phyloP scores from a whole-genome alignment of 2,888 invertebrate genomes.

The Achlya flavicornis region DNA sequence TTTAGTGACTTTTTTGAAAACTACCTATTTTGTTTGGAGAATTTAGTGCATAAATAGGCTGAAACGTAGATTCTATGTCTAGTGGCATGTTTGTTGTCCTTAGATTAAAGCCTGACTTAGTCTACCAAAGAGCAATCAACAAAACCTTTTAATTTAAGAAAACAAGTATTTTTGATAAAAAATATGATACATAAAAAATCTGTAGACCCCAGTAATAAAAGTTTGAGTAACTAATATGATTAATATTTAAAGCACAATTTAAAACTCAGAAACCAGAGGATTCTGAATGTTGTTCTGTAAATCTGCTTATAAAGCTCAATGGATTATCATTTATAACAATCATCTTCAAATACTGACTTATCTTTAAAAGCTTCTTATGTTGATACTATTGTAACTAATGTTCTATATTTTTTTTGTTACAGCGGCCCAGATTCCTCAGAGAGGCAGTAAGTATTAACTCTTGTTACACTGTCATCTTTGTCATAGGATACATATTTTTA shows the following conservation, averaged over 20 bases:
- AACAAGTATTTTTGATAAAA: too few species aligned
- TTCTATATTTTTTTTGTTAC: slow-evolving; percentile 82
- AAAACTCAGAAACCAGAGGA: too few species aligned
- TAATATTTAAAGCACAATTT: too few species aligned
- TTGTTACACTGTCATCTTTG: slow-evolving; percentile 6
- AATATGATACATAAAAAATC: too few species aligned
- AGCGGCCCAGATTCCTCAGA: slow-evolving; percentile 95
- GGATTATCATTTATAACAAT: not conserved
- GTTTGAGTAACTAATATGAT: too few species aligned
- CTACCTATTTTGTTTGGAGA: too few species aligned
- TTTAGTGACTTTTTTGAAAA: too few species aligned
- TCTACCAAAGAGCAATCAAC: slow-evolving; percentile 25
- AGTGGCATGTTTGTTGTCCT: slow-evolving; percentile 78
- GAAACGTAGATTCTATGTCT: slow-evolving; percentile 59
- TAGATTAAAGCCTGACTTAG: slow-evolving; percentile 53
- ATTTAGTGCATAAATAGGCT: slow-evolving; percentile 52
- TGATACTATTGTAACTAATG: slow-evolving; percentile 22
- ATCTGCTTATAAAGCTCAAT: not conserved
- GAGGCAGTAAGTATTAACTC: slow-evolving; percentile 90
- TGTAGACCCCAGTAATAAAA: too few species aligned
- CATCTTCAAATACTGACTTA: not conserved
- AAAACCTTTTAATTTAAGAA: slow-evolving; percentile 11
- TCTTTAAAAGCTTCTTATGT: slow-evolving; percentile 7
- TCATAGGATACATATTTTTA: not conserved
- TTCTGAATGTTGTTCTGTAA: too few species aligned